Percentiles rank a stretch among this genome's conserved stretches.
phyloP scores from a whole-genome alignment of 2,113 vertebrate species.

The Haemorhous mexicanus region DNA sequence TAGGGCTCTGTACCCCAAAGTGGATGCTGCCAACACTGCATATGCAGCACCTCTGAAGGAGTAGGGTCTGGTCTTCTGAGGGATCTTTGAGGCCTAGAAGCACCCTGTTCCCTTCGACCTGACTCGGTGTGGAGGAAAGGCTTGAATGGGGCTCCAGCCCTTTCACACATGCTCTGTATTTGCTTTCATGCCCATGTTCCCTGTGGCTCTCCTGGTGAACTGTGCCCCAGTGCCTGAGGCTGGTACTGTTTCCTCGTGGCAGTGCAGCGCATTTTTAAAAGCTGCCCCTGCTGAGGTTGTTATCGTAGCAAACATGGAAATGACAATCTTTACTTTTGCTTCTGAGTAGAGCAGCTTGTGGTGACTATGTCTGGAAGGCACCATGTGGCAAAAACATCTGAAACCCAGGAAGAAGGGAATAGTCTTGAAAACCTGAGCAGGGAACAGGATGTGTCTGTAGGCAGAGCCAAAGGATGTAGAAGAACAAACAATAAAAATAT shows the following conservation, averaged over 20 bases:
- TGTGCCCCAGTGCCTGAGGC: not conserved
- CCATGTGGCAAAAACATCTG: not conserved
- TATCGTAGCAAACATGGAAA: rapidly evolving
- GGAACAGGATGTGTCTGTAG: not conserved
- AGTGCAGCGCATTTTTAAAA: not conserved
- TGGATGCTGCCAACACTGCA: not conserved
- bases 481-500: not conserved
- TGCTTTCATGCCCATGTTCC: not conserved
- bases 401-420: not conserved
- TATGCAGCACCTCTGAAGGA: not conserved
- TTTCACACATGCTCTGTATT: rapidly evolving
- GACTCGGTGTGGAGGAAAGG: not conserved
- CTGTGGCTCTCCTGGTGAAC: not conserved
- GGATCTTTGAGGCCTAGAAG: not conserved
- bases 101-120: not conserved
- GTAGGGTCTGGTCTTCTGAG: not conserved
- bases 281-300: not conserved
- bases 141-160: not conserved
- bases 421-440: not conserved
- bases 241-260: not conserved
- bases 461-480: not conserved
- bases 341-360: not conserved
- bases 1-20: not conserved
- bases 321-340: not conserved
- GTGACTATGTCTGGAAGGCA: not conserved